Evolutionary conservation across 1,140 invertebrate species (phyloP), one percentile per base, ranked within the genome.

Genomic region (Hycleus phaleratus): DNA sequence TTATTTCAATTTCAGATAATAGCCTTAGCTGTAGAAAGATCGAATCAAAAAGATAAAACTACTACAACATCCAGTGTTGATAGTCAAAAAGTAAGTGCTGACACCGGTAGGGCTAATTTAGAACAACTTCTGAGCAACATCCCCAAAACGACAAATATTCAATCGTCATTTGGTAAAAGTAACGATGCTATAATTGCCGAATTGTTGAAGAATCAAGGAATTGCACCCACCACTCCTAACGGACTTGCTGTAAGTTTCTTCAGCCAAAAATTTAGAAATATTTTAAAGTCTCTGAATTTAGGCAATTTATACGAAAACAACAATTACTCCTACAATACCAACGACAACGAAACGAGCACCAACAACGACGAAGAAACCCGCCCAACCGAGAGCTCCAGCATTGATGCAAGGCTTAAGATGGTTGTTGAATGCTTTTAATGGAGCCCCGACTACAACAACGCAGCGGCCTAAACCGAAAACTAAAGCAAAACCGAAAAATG

Each of bases 121-220:
- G 49, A 40, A 32, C 51, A 50, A 58, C 2, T 32, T 4, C 7
- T 32, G 32, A 32, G 32, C 7, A 32, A 4, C 32, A 7, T 32
- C 1, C 32, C 32, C 7, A 32, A 32, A 32, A 3, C 32, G 7
- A 32, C 68, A 26, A 55, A 60, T 7, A 46, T 62, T 25, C 45
- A 57, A 5, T 57, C 62, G 5, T 66, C 63, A 5, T 81, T 76
- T 61, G 80, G 80, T 24, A 77, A 79, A 60, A 81, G 77, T 59
- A 79, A 85, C 62, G 83, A 85, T 46, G 83, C 83, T 26, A 71
- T 85, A 26, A 71, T 86, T n/a, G 84, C 84, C 5, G 79, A 82
- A 2, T 66, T 85, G 52, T 70, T 86, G 39, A 85, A 85, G 69
- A 79, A 83, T 65, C 79, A 83, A 69, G 83, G 83, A 11, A 83